Evolutionary conservation across 2,888 invertebrate genomes (phyloP).

Genomic region (Netelia melanura): DNA sequence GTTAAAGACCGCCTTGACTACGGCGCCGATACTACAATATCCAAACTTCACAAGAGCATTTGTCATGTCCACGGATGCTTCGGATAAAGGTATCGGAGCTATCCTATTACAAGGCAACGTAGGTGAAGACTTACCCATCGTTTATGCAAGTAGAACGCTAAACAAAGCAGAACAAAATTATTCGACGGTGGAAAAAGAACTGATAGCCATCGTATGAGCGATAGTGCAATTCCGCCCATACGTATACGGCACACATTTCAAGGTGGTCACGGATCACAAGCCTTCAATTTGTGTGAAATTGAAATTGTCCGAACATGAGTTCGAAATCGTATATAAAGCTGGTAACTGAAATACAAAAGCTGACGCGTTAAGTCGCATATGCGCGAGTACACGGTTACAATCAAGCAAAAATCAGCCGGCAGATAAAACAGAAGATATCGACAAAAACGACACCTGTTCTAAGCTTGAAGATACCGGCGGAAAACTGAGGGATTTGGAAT

Average conservation of each 20-base stretch:
- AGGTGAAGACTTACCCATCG: background rate
- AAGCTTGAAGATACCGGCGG: too few species aligned
- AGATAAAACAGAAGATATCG: too few species aligned
- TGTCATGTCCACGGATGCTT: slow-evolving; percentile 80
- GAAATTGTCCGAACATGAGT: too few species aligned
- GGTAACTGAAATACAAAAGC: too few species aligned
- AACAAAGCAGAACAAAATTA: background rate
- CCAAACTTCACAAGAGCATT: slow-evolving; percentile 62
- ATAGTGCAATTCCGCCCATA: slow-evolving; percentile 31
- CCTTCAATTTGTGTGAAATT: too few species aligned
- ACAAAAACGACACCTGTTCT: too few species aligned
- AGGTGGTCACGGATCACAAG: slow-evolving; percentile 16
- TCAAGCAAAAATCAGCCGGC: too few species aligned
- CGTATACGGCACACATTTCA: background rate
- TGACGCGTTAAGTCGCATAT: too few species aligned
- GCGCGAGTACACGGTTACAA: too few species aligned
- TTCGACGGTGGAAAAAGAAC: too few species aligned
- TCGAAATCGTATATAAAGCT: too few species aligned
- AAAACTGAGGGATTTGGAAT: too few species aligned
- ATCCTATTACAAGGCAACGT: slow-evolving; percentile 43
- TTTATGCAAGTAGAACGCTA: slow-evolving; percentile 20
- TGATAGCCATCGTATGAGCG: slow-evolving; percentile 10
- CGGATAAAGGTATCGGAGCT: slow-evolving; percentile 77
- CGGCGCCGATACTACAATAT: background rate
- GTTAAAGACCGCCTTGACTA: background rate